These are phyloP conservation scores for Cyprinus carpio DNA, from an alignment of 2,113 vertebrate genomes.

Conservation along the genomic window DNA sequence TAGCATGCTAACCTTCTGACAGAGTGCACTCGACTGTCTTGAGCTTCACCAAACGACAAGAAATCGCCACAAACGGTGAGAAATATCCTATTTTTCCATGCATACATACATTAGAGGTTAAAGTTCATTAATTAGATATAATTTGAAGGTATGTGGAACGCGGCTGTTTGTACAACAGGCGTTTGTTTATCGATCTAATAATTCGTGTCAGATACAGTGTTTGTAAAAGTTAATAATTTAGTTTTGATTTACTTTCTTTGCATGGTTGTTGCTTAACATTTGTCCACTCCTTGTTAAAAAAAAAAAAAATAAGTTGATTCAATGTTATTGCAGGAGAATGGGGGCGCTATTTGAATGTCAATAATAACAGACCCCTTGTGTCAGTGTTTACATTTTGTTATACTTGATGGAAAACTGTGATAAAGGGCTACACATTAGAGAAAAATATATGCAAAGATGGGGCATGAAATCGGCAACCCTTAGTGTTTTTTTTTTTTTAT, in stretches of 20 bases:
- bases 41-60: neutral
- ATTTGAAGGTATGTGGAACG: neutral
- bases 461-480: neutral
- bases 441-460: neutral
- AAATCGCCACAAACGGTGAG: slow-evolving; percentile 12
- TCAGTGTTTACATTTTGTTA: neutral
- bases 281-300: neutral
- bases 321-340: neutral
- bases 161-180: neutral
- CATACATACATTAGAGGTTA: neutral
- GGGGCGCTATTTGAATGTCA: neutral
- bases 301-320: neutral
- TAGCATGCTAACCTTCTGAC: slow-evolving; percentile 40
- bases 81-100: neutral
- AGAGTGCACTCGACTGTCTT: slow-evolving; percentile 1
- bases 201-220: neutral
- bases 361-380: neutral
- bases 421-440: neutral
- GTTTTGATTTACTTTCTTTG: neutral
- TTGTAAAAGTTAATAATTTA: neutral
- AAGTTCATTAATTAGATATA: neutral
- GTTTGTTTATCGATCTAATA: slow-evolving; percentile 4
- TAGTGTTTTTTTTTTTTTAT: neutral
- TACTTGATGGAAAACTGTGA: neutral
- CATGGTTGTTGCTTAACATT: neutral